These are phyloP conservation scores for Lagodon rhomboides DNA, from an alignment of 2,797 vertebrate species.

Conservation along the genomic window DNA sequence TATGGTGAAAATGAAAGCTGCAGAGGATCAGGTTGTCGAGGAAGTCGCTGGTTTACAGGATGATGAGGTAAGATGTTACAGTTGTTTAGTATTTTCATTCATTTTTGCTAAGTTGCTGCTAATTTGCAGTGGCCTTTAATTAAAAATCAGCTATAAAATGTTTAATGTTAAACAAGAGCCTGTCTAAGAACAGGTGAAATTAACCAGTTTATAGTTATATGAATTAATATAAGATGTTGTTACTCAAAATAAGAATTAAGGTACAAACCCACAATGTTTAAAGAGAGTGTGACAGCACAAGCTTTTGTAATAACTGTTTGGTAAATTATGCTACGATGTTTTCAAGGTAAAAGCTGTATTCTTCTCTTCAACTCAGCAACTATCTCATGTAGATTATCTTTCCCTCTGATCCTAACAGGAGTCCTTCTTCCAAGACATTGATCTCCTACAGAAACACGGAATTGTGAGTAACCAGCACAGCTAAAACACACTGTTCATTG, in stretches of 20 bases:
- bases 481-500: not conserved
- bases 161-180: no score
- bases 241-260: not conserved
- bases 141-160: not conserved
- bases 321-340: not conserved
- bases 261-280: no score
- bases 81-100: not conserved
- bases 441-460: constrained; percentile 96
- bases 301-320: not conserved
- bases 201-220: not conserved
- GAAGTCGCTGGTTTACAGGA: constrained; percentile 90
- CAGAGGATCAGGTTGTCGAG: constrained; percentile 92
- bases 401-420: constrained; percentile 83
- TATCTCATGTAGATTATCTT: not conserved
- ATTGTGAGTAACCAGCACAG: constrained; percentile 90
- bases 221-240: not conserved
- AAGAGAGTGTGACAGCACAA: not conserved
- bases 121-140: not conserved
- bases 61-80: constrained; percentile 88
- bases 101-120: not conserved
- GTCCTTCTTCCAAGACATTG: constrained; percentile 97
- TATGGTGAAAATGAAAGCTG: constrained; percentile 84
- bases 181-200: not conserved
- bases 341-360: not conserved
- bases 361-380: not conserved